A percentile compares a stretch with the other conserved stretches of the same genome.
These are phyloP conservation scores for Nesospiza acunhae DNA, from an alignment of 2,113 vertebrate genomes.

Conservation along the genomic window DNA sequence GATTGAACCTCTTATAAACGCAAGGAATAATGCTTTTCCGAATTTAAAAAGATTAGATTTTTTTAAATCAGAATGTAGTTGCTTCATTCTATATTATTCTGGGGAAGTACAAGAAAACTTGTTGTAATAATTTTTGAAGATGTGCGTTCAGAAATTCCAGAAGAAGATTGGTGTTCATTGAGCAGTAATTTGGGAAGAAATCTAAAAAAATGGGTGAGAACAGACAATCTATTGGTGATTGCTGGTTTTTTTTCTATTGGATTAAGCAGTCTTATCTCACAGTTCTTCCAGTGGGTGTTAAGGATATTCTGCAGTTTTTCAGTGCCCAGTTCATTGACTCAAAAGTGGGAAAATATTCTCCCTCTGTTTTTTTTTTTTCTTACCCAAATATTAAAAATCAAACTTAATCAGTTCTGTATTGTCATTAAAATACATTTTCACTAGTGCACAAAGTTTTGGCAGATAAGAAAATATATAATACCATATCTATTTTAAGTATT, in stretches of 20 bases:
- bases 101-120: not conserved
- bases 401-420: not conserved
- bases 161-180: not conserved
- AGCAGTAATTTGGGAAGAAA: not conserved
- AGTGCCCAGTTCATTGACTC: not conserved
- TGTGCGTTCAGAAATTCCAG: not conserved
- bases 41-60: not conserved
- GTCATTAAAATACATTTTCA: not conserved
- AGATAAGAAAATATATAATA: not conserved
- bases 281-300: not conserved
- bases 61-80: not conserved
- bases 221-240: not conserved
- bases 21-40: not conserved
- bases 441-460: not conserved
- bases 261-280: not conserved
- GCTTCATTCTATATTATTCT: not conserved
- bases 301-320: not conserved
- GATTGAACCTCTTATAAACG: not conserved
- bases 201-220: not conserved
- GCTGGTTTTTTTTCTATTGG: not conserved
- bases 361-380: not conserved
- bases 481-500: not conserved
- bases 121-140: not conserved
- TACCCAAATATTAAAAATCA: not conserved
- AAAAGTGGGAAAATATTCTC: not conserved